Percentiles rank a stretch among this genome's conserved stretches.
phyloP scores from a whole-genome alignment of 2,113 vertebrate genomes.

The Vulpes lagopus region DNA sequence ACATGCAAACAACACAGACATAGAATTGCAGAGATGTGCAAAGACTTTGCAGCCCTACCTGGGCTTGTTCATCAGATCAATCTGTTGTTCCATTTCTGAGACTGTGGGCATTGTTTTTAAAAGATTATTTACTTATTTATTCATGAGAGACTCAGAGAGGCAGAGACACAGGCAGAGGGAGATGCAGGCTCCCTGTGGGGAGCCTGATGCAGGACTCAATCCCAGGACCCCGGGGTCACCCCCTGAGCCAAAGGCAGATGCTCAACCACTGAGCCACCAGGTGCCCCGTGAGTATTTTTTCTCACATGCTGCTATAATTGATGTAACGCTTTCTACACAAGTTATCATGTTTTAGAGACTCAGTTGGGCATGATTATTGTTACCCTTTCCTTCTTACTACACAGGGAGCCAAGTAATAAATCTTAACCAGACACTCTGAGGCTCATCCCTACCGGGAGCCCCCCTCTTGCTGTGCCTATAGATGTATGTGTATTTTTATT shows the following conservation, averaged over 20 bases:
- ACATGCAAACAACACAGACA: not conserved
- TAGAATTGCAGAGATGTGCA: not conserved
- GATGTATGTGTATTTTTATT: not conserved
- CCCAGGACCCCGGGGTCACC: too few species aligned
- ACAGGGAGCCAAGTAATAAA: not conserved
- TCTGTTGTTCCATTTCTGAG: not conserved
- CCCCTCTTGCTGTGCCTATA: accelerated
- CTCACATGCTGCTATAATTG: not conserved
- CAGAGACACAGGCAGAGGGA: too few species aligned
- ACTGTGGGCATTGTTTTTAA: not conserved
- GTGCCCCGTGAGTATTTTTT: not conserved
- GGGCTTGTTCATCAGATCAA: not conserved
- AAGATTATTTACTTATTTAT: too few species aligned
- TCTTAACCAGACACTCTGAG: not conserved
- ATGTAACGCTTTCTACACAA: not conserved
- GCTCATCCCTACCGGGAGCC: accelerated
- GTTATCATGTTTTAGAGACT: not conserved
- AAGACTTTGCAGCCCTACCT: not conserved
- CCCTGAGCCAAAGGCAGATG: too few species aligned
- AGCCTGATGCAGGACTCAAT: too few species aligned
- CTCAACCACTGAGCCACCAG: too few species aligned
- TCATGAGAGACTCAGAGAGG: too few species aligned
- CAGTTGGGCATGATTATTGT: not conserved
- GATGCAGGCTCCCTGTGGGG: too few species aligned
- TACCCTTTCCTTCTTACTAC: not conserved